A percentile compares a stretch with the other conserved stretches of the same genome.
phyloP scores from a whole-genome alignment of 2,797 vertebrate genomes.

The Anguilla obscura region DNA sequence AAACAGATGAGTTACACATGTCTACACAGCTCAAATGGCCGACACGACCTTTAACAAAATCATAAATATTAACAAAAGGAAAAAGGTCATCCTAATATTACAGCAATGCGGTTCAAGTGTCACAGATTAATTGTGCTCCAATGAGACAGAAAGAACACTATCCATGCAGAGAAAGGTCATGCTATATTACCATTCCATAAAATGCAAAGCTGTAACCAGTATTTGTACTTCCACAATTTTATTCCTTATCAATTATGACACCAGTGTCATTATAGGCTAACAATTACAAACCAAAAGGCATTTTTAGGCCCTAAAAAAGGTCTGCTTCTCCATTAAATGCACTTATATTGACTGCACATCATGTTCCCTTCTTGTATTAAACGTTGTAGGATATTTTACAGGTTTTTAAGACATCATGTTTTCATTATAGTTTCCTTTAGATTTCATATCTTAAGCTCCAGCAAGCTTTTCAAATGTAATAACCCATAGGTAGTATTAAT shows the following conservation, averaged over 20 bases:
- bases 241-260: neutral
- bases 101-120: neutral
- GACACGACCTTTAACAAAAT: neutral
- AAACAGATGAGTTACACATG: neutral
- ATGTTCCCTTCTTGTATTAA: neutral
- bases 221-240: neutral
- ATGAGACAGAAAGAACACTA: neutral
- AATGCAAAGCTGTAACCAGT: neutral
- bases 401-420: neutral
- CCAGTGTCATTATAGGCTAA: neutral
- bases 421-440: neutral
- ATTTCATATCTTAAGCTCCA: neutral
- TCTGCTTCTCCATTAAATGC: neutral
- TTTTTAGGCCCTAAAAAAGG: neutral
- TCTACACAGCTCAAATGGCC: neutral
- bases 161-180: neutral
- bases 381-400: neutral
- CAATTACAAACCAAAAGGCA: neutral
- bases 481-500: neutral
- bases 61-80: neutral
- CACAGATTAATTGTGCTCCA: neutral
- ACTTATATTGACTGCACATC: neutral
- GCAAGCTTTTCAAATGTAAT: neutral
- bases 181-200: neutral
- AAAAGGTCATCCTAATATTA: conserved; percentile 4